Evolutionary conservation across 2,888 invertebrate species (phyloP), one percentile per base, ranked within the genome.

Genomic region (Schrankia costaestrigalis): DNA sequence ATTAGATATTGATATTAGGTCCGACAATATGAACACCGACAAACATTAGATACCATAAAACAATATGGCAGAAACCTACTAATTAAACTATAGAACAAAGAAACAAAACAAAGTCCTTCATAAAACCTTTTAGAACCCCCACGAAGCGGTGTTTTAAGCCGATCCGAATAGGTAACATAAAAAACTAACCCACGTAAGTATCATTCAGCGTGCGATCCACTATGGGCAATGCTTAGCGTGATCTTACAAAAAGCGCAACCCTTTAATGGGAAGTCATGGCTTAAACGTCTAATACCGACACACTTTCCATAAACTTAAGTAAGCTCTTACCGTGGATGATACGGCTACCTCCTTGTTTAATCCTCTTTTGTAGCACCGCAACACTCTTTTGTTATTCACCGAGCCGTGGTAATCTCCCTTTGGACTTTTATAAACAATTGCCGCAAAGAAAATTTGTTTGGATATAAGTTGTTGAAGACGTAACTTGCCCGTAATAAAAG

Each of bases 191-290:
- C 67, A 63, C 59, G 47, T 56, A 57, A 56, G 69, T 67, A 70
- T 72, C 74, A 77, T 75, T 69, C 67, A 66, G 56, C 63, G 68
- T 63, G 73, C 74, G 70, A 80, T 78, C 73, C 71, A 68, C 71
- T 74, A 70, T 69, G 60, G 65, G 63, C 66, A 56, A 62, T 71
- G 69, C 68, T 68, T 77, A 75, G 61, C 69, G 73, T 80, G 78
- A 78, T 82, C 71, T 74, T 65, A 85, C 76, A 86, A 83, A 84
- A 86, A 85, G 76, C 70, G 76, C 84, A 86, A 85, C 82, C 84
- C 84, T 84, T 86, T 84, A 77, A 78, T 71, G 43, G 73, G 73
- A 75, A 82, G 79, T 84, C 82, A 80, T 76, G 76, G 75, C 69
- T 75, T 76, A 81, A 81, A 72, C 74, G 71, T 71, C 76, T 82